Base-by-base conservation (phyloP, 92 coral and sea anemone genomes). In the Chrysogorgia sp. region DNA sequence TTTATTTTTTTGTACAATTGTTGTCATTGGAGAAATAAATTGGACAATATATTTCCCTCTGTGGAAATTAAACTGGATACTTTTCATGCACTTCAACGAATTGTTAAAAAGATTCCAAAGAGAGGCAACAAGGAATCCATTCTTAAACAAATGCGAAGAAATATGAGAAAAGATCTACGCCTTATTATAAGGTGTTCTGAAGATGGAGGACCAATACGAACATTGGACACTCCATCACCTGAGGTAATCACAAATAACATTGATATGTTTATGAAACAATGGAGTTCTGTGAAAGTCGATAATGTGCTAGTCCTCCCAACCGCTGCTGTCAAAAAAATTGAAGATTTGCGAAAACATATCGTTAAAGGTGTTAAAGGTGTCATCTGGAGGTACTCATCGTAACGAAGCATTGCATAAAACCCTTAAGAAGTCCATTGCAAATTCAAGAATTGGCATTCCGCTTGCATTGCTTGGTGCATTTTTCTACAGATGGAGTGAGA, bases 91-190 rank as follows among this genome's bases (percentile, higher is more conserved):
- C 10, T 81, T 0, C 58, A 81, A 62, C 15, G 62, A 41, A 81
- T 81, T 37, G 56, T 64, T 37, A 67, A 71, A 24, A 71, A 82
- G 65, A 83, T 83, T 57, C 83, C 87, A 0, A 83, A 75, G 59
- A 79, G 71, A 43, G 83, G 74, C 21, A 52, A 57, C 8, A 84
- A 65, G 7, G 59, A 52, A 17, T 13, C 76, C 58, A 47, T 56
- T 34, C 30, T 84, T 3, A 67, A 67, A 79, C 47, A 58, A 57
- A 41, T 77, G 28, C 57, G 85, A 40, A 37, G 67, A 33, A 75
- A 57, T 28, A 66, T 84, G 83, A 53, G 83, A 29, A 83, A 82
- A 53, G 66, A 81, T 50, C 58, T 85, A 34, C 60, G 81, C 30
- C 62, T 85, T 14, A 55, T 77, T 57, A 69, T 81, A 67, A 65